A percentile compares a stretch with the other conserved stretches of the same genome.
phyloP scores from a whole-genome alignment of 2,797 vertebrate species.

The Staurois parvus region DNA sequence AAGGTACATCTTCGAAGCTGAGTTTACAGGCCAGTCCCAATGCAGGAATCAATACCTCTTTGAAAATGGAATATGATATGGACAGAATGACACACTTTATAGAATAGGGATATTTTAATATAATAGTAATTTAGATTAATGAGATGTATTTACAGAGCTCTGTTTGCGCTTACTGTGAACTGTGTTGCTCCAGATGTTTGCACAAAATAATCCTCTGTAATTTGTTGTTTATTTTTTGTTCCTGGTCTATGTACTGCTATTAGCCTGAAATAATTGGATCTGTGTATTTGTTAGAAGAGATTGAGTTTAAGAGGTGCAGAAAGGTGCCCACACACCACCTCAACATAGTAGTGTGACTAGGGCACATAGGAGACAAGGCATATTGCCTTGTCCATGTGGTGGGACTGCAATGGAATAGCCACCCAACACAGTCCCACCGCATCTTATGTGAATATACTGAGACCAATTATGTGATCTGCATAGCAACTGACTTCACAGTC shows the following conservation, averaged over 20 bases:
- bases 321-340: no score
- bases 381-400: no score
- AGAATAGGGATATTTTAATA: background rate
- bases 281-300: background rate
- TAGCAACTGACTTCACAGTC: no score
- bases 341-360: no score
- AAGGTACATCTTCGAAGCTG: constrained; percentile 49
- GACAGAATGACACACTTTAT: background rate
- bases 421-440: no score
- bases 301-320: background rate
- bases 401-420: no score
- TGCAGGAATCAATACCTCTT: background rate
- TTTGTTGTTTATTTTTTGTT: background rate
- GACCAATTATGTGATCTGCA: no score
- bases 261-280: background rate
- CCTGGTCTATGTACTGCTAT: background rate
- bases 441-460: no score
- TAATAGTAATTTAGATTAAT: background rate
- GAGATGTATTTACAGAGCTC: background rate
- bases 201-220: background rate
- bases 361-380: no score
- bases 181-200: background rate
- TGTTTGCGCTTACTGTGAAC: background rate
- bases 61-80: background rate
- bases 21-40: background rate